Evolutionary conservation across 2,113 vertebrate genomes (phyloP).

Genomic region (Rhabdomys dilectus): DNA sequence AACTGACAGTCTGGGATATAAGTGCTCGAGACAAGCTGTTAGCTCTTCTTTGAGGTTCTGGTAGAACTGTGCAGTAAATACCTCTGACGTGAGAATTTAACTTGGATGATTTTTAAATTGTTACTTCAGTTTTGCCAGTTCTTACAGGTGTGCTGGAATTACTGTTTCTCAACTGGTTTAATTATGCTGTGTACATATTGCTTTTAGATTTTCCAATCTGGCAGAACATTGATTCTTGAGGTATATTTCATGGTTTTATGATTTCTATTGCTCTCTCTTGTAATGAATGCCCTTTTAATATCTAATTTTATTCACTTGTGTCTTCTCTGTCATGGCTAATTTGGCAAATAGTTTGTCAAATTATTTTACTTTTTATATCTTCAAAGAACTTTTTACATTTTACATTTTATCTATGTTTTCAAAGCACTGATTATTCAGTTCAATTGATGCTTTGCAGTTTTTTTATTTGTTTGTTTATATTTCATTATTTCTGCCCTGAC

Average conservation of each 20-base stretch:
- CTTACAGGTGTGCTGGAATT: neutral
- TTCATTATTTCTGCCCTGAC: neutral
- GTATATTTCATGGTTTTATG: neutral
- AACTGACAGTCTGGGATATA: too few species aligned
- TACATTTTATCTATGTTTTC: too few species aligned
- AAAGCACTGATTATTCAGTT: neutral
- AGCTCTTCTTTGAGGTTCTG: neutral
- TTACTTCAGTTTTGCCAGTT: neutral
- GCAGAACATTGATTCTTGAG: neutral
- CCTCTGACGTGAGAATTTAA: neutral
- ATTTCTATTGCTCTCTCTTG: neutral
- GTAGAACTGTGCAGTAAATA: neutral
- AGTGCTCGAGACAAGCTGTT: too few species aligned
- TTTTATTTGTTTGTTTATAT: neutral
- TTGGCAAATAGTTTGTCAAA: neutral
- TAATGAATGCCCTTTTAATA: neutral
- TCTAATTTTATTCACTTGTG: neutral
- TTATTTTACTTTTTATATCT: neutral
- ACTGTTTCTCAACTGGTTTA: neutral
- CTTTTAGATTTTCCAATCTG: neutral
- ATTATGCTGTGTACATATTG: neutral
- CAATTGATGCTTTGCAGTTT: neutral
- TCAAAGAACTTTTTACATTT: neutral
- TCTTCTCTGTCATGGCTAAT: neutral
- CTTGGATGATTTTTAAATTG: neutral